These are phyloP conservation scores for Crematogaster levior DNA, from an alignment of 2,888 invertebrate species.

Conservation along the genomic window DNA sequence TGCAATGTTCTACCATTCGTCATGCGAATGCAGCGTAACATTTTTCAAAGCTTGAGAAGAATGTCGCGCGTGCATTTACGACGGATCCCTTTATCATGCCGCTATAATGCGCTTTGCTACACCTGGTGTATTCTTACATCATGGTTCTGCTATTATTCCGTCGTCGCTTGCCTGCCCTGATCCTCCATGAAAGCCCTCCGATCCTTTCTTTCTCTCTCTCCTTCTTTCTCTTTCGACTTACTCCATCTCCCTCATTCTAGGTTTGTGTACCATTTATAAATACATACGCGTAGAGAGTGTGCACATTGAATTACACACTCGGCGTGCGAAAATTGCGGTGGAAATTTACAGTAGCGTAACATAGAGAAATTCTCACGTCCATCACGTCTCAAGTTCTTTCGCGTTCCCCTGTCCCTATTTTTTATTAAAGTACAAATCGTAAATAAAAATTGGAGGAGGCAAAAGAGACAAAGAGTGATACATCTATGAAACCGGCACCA, in stretches of 20 bases:
- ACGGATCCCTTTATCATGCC: slow-evolving; percentile 43
- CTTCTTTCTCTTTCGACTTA: slow-evolving; percentile 18
- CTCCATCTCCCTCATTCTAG: slow-evolving; percentile 47
- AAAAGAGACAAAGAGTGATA: not conserved
- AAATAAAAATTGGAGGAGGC: not conserved
- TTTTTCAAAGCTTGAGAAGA: slow-evolving; percentile 42
- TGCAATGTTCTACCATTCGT: slow-evolving; percentile 9
- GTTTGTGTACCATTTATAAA: slow-evolving; percentile 62
- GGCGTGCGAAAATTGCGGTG: slow-evolving; percentile 11
- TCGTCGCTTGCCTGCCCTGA: slow-evolving; percentile 60
- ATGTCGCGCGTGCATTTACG: slow-evolving; percentile 47
- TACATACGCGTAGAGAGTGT: slow-evolving; percentile 57
- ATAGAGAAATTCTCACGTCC: not conserved
- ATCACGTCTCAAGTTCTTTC: not conserved
- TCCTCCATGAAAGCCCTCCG: slow-evolving; percentile 61
- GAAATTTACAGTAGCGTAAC: not conserved
- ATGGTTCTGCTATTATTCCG: slow-evolving; percentile 57
- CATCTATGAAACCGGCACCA: too few relatives aligned
- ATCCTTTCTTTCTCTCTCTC: slow-evolving; percentile 40
- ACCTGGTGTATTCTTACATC: slow-evolving; percentile 49
- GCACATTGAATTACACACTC: slow-evolving; percentile 55
- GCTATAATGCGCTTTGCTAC: slow-evolving; percentile 49
- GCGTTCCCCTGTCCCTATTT: not conserved
- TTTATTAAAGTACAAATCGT: not conserved
- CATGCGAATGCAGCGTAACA: slow-evolving; percentile 35